Evolutionary conservation across 2,888 invertebrate species (phyloP).

Genomic region (Epirrhoe alternata): DNA sequence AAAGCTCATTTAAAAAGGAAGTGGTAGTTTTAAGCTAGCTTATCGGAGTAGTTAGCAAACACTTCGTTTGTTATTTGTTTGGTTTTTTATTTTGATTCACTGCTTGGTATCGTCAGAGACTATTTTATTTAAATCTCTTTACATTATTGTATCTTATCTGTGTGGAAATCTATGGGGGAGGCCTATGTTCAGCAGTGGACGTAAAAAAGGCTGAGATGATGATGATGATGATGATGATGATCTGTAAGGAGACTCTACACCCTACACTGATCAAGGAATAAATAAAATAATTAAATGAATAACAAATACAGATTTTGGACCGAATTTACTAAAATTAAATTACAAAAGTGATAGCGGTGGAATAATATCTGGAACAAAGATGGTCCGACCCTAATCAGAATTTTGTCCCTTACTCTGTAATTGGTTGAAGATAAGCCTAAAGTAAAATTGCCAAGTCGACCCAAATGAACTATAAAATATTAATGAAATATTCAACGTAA

Average conservation of each 20-base stretch:
- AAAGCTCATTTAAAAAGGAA: not conserved
- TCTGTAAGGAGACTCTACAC: too few species aligned
- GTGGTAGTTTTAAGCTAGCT: constrained; percentile 3
- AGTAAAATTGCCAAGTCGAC: constrained; percentile 24
- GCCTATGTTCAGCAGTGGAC: too few species aligned
- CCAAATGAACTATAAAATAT: constrained; percentile 33
- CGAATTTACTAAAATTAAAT: not conserved
- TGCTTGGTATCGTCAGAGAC: too few species aligned
- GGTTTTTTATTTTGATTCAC: not conserved
- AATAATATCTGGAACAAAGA: constrained; percentile 28
- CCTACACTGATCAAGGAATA: not conserved
- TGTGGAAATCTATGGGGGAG: not conserved
- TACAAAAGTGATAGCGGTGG: constrained; percentile 5
- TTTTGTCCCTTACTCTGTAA: constrained; percentile 28
- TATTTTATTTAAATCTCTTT: not conserved
- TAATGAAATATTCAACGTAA: constrained; percentile 27
- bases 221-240: too few species aligned
- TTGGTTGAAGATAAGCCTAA: constrained; percentile 33
- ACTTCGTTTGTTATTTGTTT: not conserved
- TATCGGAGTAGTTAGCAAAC: constrained; percentile 1
- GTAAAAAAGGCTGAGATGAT: too few species aligned
- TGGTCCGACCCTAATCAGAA: constrained; percentile 34
- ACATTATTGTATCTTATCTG: not conserved
- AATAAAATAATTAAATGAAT: not conserved
- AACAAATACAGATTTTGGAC: not conserved